phyloP scores from a whole-genome alignment of 2,113 vertebrate species.

The Megaceryle torquata region DNA sequence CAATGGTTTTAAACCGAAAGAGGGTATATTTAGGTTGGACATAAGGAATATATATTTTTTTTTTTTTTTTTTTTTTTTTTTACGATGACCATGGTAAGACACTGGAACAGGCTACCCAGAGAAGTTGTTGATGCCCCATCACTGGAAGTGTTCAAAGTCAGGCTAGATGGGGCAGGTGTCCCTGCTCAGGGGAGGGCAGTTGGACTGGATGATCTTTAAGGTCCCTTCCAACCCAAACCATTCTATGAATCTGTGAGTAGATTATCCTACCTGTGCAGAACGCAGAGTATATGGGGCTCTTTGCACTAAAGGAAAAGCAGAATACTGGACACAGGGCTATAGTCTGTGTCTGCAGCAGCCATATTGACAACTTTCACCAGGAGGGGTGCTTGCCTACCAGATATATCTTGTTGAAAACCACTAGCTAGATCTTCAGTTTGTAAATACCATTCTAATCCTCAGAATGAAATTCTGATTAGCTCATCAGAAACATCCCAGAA shows the following conservation, averaged over 20 bases:
- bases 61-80: too few relatives aligned
- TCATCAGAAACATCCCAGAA: neutral
- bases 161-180: neutral
- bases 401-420: neutral
- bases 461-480: neutral
- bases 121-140: neutral
- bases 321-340: neutral
- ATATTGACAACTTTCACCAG: neutral
- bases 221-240: neutral
- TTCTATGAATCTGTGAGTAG: neutral
- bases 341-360: neutral
- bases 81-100: too few relatives aligned
- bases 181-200: neutral
- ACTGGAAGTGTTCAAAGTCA: accelerated
- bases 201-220: neutral
- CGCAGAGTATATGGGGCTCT: neutral
- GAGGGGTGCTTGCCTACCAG: neutral
- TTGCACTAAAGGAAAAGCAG: neutral
- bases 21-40: neutral
- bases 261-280: neutral
- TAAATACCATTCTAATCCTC: neutral
- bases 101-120: neutral
- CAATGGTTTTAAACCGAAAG: neutral
- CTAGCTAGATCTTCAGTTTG: neutral
- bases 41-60: too few relatives aligned